Conservation (phyloP, 2,888 invertebrate genomes). For the Petrolisthes cinctipes region DNA sequence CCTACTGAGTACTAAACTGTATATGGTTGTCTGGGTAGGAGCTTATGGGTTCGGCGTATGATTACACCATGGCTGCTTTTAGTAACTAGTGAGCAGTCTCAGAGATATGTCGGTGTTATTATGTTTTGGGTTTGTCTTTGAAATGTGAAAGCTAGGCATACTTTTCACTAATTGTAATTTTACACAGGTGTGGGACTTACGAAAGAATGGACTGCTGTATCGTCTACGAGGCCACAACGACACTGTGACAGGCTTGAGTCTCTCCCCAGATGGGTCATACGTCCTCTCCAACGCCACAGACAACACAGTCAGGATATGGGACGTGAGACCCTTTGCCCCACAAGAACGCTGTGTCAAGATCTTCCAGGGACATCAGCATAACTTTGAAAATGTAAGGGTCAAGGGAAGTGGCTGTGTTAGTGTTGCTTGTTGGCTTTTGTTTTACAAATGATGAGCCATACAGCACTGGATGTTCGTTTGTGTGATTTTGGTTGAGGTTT, state of each 20-base stretch:
- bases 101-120: not conserved
- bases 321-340: slow-evolving; percentile 94
- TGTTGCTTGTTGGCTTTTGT: no score
- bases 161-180: not conserved
- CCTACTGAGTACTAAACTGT: no score
- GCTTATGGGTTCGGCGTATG: no score
- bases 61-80: no score
- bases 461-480: no score
- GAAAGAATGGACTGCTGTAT: slow-evolving; percentile 87
- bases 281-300: slow-evolving; percentile 97
- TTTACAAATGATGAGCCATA: no score
- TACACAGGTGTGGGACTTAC: slow-evolving; percentile 88
- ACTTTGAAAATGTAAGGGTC: slow-evolving; percentile 85
- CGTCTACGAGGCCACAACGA: slow-evolving; percentile 94
- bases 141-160: not conserved
- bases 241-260: slow-evolving; percentile 79
- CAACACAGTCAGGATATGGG: slow-evolving; percentile 94
- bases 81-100: no score
- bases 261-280: slow-evolving; percentile 76
- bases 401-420: no score
- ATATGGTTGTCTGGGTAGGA: no score
- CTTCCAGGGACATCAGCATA: slow-evolving; percentile 93
- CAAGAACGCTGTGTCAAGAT: slow-evolving; percentile 93
- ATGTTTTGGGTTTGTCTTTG: not conserved
- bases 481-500: no score